Evolutionary conservation across 2,888 invertebrate species (phyloP).

Genomic region (Pteria penguin): DNA sequence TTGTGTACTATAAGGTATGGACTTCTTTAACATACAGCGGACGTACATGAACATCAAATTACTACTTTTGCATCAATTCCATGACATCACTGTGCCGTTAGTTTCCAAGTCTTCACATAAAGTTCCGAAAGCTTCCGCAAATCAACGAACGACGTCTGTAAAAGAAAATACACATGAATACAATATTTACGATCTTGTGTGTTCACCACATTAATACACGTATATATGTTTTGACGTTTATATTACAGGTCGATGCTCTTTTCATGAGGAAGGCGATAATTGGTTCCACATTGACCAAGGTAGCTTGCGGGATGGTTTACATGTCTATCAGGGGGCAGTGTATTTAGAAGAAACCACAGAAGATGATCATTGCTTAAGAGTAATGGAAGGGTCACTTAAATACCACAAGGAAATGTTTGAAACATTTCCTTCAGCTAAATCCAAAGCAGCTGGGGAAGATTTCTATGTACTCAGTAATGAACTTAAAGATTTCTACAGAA

Average conservation of each 20-base stretch:
- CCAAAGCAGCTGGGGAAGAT: slow-evolving; percentile 39
- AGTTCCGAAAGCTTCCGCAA: too few relatives aligned
- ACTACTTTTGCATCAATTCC: too few relatives aligned
- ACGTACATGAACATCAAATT: too few relatives aligned
- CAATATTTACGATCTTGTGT: too few relatives aligned
- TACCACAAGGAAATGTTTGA: slow-evolving; percentile 55
- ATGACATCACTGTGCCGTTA: too few relatives aligned
- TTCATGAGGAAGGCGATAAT: slow-evolving; percentile 14
- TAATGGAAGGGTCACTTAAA: slow-evolving; percentile 61
- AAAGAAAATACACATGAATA: too few relatives aligned
- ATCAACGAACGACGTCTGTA: too few relatives aligned
- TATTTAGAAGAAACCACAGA: slow-evolving; percentile 64
- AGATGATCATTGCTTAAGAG: slow-evolving; percentile 63
- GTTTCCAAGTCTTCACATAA: too few relatives aligned
- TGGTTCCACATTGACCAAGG: slow-evolving; percentile 69
- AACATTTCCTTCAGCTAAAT: slow-evolving; percentile 43
- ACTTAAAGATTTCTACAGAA: slow-evolving; percentile 56
- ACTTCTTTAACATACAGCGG: too few relatives aligned
- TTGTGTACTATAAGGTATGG: too few relatives aligned
- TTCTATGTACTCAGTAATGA: slow-evolving; percentile 50
- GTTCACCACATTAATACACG: too few relatives aligned
- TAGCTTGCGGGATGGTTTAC: slow-evolving; percentile 54
- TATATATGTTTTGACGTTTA: neutral
- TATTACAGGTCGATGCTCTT: slow-evolving; percentile 19
- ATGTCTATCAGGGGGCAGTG: slow-evolving; percentile 66